Conservation (phyloP, 2,888 invertebrate genomes). For the Melanophora roralis region DNA sequence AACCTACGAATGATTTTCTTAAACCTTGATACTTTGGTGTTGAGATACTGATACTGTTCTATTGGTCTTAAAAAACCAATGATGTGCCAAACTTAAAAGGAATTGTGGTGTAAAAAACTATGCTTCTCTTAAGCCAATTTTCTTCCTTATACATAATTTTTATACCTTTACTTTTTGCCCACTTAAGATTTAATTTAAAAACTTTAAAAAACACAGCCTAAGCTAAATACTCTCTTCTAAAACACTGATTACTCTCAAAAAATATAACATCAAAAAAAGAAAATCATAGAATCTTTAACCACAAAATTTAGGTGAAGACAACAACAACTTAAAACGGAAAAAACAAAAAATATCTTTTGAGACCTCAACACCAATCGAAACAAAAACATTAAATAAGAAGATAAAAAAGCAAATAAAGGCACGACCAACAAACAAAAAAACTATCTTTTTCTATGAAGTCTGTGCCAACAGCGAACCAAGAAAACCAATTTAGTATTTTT, state of each 20-base stretch:
- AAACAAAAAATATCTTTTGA: slow-evolving; percentile 6
- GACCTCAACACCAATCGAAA: neutral
- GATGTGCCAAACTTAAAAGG: too few relatives aligned
- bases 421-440: neutral
- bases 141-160: neutral
- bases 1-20: too few relatives aligned
- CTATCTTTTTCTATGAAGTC: slow-evolving; percentile 32
- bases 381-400: too few relatives aligned
- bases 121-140: too few relatives aligned
- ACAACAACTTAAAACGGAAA: slow-evolving; percentile 35
- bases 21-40: too few relatives aligned
- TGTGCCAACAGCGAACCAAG: slow-evolving; percentile 46
- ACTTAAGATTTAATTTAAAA: slow-evolving; percentile 7
- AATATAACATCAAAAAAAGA: slow-evolving; percentile 11
- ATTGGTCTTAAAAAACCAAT: too few relatives aligned
- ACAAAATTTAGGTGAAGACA: slow-evolving; percentile 52
- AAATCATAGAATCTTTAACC: slow-evolving; percentile 44
- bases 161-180: neutral
- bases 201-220: neutral
- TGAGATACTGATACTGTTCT: too few relatives aligned
- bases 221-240: neutral
- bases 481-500: slow-evolving; percentile 54
- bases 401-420: neutral
- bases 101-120: too few relatives aligned
- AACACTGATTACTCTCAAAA: slow-evolving; percentile 47